A percentile compares a stretch with the other conserved stretches of the same genome.
phyloP scores from a whole-genome alignment of 2,888 invertebrate species.

The Amphipoea lucens region DNA sequence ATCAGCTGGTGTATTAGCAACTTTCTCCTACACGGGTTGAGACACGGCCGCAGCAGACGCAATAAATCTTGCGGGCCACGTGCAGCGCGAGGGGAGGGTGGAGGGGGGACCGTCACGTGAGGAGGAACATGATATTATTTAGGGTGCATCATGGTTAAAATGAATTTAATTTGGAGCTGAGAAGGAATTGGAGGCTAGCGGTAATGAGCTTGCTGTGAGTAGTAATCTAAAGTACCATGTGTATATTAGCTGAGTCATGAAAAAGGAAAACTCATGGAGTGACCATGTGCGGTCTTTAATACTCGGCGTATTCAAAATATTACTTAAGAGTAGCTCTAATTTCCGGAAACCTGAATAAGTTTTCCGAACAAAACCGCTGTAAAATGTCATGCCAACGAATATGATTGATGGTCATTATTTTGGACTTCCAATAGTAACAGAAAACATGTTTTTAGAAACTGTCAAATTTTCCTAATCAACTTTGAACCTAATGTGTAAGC shows the following conservation, averaged over 20 bases:
- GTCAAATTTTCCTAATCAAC: too few species aligned
- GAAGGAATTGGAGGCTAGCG: neutral
- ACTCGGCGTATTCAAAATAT: neutral
- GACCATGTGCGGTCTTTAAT: neutral
- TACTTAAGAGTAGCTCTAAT: neutral
- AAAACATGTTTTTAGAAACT: neutral
- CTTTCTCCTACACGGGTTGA: slow-evolving; percentile 62
- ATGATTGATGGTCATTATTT: neutral
- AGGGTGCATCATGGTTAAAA: slow-evolving; percentile 57
- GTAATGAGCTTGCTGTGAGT: neutral
- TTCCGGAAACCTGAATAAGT: too few species aligned
- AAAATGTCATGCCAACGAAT: neutral
- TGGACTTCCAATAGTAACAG: neutral
- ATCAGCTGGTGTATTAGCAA: slow-evolving; percentile 62
- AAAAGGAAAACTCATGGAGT: neutral
- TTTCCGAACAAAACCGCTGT: too few species aligned
- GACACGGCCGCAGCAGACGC: slow-evolving; percentile 65
- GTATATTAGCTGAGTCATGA: neutral
- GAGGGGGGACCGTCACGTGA: slow-evolving; percentile 47
- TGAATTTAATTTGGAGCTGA: slow-evolving; percentile 27
- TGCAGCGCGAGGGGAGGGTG: slow-evolving; percentile 36
- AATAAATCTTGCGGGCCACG: slow-evolving; percentile 65
- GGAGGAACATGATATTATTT: slow-evolving; percentile 58
- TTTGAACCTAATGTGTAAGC: too few species aligned
- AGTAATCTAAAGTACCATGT: neutral